Evolutionary conservation across 2,888 invertebrate species (phyloP).

Genomic region (Hirtodrosophila duncani): DNA sequence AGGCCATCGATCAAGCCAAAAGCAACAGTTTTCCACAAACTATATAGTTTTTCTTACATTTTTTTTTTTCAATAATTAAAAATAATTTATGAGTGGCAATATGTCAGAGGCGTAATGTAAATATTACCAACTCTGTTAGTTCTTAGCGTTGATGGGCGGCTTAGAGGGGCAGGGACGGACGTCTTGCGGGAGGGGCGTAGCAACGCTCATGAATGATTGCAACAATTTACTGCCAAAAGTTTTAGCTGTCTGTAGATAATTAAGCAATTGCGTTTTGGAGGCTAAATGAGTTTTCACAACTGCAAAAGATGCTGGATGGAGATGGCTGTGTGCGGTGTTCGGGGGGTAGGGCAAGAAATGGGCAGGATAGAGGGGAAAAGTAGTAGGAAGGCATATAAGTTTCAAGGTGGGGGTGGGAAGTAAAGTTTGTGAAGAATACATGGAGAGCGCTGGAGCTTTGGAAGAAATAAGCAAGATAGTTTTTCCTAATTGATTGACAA

Average conservation of each 20-base stretch:
- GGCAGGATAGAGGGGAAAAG: neutral
- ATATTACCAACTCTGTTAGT: constrained; percentile 37
- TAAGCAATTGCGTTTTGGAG: constrained; percentile 69
- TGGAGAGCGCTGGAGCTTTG: too few species aligned
- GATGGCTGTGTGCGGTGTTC: too few species aligned
- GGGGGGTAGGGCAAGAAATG: neutral
- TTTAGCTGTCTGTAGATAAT: constrained; percentile 55
- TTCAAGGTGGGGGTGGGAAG: too few species aligned
- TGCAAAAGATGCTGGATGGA: constrained; percentile 1
- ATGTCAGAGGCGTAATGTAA: constrained; percentile 57
- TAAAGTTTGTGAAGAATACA: too few species aligned
- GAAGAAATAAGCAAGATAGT: too few species aligned
- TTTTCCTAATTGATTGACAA: too few species aligned
- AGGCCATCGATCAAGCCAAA: constrained; percentile 43
- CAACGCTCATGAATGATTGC: constrained; percentile 59
- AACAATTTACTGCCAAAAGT: constrained; percentile 51
- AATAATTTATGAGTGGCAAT: constrained; percentile 65
- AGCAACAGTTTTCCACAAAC: constrained; percentile 21
- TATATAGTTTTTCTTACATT: constrained; percentile 5
- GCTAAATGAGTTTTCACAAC: constrained; percentile 58
- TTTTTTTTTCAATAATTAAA: constrained; percentile 58
- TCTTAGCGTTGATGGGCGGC: constrained; percentile 8
- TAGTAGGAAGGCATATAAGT: too few species aligned
- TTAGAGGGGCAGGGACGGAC: too few species aligned
- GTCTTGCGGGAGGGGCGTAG: too few species aligned